A percentile compares a stretch with the other conserved stretches of the same genome.
Conservation (phyloP, 1,140 invertebrate species). For the Contarinia nasturtii region DNA sequence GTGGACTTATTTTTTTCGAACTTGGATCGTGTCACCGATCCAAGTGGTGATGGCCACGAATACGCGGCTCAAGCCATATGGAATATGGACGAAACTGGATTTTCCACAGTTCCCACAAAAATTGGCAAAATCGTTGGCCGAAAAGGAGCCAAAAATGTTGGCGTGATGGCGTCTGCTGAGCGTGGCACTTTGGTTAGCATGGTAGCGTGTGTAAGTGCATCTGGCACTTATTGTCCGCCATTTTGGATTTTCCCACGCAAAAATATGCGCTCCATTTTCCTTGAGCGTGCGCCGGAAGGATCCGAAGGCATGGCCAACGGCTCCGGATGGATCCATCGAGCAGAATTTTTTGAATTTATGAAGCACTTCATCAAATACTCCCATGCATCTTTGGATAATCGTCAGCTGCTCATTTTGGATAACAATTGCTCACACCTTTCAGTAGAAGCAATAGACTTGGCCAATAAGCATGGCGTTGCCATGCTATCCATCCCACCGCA, state of each 20-base stretch:
- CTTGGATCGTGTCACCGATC: too few species aligned
- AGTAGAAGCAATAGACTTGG: conserved; percentile 21
- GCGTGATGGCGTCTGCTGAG: not conserved
- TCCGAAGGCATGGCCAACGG: not conserved
- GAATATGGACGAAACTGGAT: too few species aligned
- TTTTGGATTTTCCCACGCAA: not conserved
- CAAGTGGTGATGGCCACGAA: too few species aligned
- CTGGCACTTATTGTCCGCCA: not conserved
- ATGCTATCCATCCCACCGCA: conserved; percentile 18
- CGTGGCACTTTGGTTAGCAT: not conserved
- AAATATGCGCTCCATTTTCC: not conserved
- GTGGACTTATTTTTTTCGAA: too few species aligned
- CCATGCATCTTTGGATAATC: conserved; percentile 3
- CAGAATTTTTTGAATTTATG: not conserved
- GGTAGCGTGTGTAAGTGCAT: conserved; percentile 2
- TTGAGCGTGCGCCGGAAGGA: not conserved
- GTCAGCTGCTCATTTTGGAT: conserved; percentile 8
- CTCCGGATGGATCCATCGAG: not conserved
- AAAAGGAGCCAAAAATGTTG: not conserved
- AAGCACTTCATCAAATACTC: not conserved
- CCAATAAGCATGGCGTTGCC: conserved; percentile 16
- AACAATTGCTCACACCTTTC: conserved; percentile 15
- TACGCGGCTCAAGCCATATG: too few species aligned
- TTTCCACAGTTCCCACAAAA: too few species aligned
- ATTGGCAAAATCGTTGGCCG: not conserved